Percentiles rank a stretch among this genome's conserved stretches.
Conservation (phyloP, 2,888 invertebrate genomes). For the Noctua pronuba region DNA sequence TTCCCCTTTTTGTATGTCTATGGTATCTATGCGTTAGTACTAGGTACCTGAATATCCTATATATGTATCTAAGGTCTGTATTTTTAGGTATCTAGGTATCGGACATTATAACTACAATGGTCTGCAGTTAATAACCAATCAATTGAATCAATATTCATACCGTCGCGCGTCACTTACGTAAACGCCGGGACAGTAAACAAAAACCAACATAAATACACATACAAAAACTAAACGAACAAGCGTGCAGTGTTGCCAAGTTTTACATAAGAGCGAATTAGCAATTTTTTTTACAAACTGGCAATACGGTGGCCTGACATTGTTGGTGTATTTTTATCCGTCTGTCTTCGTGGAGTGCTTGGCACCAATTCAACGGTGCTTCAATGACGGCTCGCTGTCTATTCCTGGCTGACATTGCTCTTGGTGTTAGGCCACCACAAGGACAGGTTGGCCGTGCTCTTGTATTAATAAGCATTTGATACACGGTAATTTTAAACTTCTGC, state of each 20-base stretch:
- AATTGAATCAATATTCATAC: conserved; percentile 34
- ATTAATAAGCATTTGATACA: conserved; percentile 38
- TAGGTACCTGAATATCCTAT: background rate
- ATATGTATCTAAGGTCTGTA: background rate
- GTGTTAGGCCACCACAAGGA: conserved; percentile 74
- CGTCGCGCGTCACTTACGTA: conserved; percentile 28
- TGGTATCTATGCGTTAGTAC: background rate
- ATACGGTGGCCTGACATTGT: conserved; percentile 73
- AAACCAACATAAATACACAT: conserved; percentile 38
- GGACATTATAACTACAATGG: background rate
- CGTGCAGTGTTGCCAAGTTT: conserved; percentile 64
- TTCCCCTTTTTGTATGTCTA: background rate
- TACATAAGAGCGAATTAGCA: conserved; percentile 71
- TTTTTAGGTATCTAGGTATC: background rate
- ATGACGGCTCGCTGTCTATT: conserved; percentile 82
- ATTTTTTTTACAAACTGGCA: conserved; percentile 69
- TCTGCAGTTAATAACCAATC: background rate
- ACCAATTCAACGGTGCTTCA: conserved; percentile 81
- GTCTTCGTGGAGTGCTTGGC: conserved; percentile 80
- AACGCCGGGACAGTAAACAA: conserved; percentile 24
- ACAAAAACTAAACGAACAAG: conserved; percentile 32
- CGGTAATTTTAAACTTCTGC: conserved; percentile 34
- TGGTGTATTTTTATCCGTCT: conserved; percentile 78
- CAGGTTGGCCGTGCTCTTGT: conserved; percentile 67
- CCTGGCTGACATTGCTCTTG: conserved; percentile 87